Evolutionary conservation across 2,797 vertebrate genomes (phyloP).

Genomic region (Phalloptychus januarius): DNA sequence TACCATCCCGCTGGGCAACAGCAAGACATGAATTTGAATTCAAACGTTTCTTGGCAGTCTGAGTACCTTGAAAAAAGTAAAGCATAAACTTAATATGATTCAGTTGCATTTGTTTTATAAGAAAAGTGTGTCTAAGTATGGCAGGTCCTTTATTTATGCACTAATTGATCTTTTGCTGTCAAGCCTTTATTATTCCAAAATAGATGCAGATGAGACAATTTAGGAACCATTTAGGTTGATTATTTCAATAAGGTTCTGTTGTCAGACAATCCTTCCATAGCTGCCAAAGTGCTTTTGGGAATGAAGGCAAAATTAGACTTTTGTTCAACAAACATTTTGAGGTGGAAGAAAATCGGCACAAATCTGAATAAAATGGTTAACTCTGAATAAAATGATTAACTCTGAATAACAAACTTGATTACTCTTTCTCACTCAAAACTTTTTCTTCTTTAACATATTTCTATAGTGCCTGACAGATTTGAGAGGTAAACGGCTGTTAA

Average conservation of each 20-base stretch:
- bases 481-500: constrained; percentile 29
- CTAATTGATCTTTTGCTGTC: neutral
- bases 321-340: neutral
- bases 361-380: neutral
- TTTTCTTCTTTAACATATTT: neutral
- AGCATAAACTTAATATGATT: neutral
- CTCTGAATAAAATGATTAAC: neutral
- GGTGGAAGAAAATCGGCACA: neutral
- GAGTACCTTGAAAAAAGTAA: neutral
- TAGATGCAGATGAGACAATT: neutral
- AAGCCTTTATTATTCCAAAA: neutral
- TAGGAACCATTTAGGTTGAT: neutral
- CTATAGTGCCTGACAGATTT: neutral
- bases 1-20: neutral
- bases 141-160: neutral
- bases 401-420: neutral
- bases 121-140: neutral
- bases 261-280: neutral
- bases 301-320: neutral
- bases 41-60: neutral
- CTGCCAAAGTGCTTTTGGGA: neutral
- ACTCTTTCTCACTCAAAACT: neutral
- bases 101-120: neutral
- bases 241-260: constrained; percentile 3
- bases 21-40: neutral